Conservation (phyloP, 2,113 vertebrate species). For the Sinocyclocheilus grahami region DNA sequence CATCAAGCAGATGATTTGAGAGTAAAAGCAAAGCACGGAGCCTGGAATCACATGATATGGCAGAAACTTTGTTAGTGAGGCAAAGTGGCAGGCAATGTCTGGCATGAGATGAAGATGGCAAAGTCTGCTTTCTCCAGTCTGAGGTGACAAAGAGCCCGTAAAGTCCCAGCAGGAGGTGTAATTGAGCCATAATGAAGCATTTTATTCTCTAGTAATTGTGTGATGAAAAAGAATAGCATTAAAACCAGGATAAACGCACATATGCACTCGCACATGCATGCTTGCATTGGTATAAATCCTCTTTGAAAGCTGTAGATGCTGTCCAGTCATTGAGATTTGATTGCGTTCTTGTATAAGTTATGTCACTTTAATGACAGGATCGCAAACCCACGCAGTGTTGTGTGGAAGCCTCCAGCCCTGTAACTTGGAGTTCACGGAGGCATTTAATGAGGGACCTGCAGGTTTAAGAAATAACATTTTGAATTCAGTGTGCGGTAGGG, state of each 20-base stretch:
- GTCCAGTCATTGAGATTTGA: background rate
- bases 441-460: too few relatives aligned
- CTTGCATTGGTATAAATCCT: slow-evolving; percentile 1
- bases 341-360: slow-evolving; percentile 3
- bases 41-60: slow-evolving; percentile 17
- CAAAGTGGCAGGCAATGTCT: slow-evolving; percentile 31
- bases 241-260: slow-evolving; percentile 25
- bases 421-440: slow-evolving; percentile 12
- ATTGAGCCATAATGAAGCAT: slow-evolving; percentile 48
- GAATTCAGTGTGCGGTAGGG: too few relatives aligned
- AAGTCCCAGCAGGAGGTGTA: slow-evolving; percentile 47
- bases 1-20: background rate
- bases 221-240: slow-evolving; percentile 42
- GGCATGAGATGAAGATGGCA: slow-evolving; percentile 10
- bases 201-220: slow-evolving; percentile 45
- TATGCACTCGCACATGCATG: background rate
- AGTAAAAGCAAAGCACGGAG: slow-evolving; percentile 5
- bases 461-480: too few relatives aligned
- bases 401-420: slow-evolving; percentile 32
- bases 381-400: slow-evolving; percentile 24
- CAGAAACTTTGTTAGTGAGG: slow-evolving; percentile 16
- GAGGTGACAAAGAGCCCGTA: slow-evolving; percentile 30
- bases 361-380: slow-evolving; percentile 46
- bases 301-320: slow-evolving; percentile 1
- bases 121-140: slow-evolving; percentile 34